Evolutionary conservation across 2,113 vertebrate genomes (phyloP).

Genomic region (Axis porcinus): DNA sequence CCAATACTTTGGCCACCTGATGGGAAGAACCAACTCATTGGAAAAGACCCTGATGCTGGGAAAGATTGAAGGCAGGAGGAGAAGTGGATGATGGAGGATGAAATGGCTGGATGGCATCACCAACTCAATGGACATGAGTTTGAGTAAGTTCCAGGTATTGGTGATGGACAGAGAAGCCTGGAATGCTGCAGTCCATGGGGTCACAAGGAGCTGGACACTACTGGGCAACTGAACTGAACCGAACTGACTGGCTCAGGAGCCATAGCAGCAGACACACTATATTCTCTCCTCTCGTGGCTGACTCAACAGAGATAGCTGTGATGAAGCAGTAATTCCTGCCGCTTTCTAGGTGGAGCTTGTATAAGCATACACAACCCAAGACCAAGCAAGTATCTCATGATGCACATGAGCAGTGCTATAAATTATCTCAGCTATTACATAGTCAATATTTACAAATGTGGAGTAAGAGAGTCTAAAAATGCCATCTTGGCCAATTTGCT

Average conservation of each 20-base stretch:
- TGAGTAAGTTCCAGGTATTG: neutral
- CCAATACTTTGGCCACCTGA: neutral
- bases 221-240: neutral
- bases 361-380: neutral
- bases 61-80: neutral
- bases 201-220: neutral
- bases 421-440: neutral
- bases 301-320: neutral
- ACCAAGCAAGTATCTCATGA: fast-evolving
- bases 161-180: neutral
- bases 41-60: neutral
- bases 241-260: neutral
- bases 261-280: neutral
- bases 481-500: neutral
- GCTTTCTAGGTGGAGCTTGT: neutral
- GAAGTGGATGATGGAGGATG: neutral
- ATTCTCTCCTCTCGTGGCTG: neutral
- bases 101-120: neutral
- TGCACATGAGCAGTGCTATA: neutral
- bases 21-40: neutral
- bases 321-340: neutral
- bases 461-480: neutral
- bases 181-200: neutral
- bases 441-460: neutral
- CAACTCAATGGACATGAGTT: neutral